phyloP scores from a whole-genome alignment of 1,140 invertebrate species.

The Rhyacophila brunnea region DNA sequence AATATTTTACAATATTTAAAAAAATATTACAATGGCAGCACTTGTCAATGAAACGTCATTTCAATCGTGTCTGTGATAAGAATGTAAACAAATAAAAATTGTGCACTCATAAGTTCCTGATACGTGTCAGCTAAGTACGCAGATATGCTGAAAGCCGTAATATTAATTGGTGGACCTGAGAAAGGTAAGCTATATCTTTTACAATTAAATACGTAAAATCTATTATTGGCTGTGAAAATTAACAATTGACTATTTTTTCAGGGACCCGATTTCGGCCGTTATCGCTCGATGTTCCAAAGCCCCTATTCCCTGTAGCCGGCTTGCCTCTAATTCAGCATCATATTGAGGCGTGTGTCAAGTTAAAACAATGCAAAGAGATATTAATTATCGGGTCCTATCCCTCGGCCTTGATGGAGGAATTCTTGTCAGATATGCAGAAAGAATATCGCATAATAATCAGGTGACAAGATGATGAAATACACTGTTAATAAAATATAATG shows the following conservation, averaged over 20 bases:
- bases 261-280: slow-evolving; percentile 95
- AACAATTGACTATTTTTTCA: slow-evolving; percentile 46
- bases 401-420: slow-evolving; percentile 76
- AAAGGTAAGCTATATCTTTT: slow-evolving; percentile 57
- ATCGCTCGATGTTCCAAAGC: slow-evolving; percentile 95
- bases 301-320: slow-evolving; percentile 95
- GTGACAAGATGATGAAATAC: slow-evolving; percentile 45
- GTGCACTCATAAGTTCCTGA: background rate
- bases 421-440: slow-evolving; percentile 81
- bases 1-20: no score
- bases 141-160: slow-evolving; percentile 71
- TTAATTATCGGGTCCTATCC: slow-evolving; percentile 92
- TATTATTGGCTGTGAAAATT: slow-evolving; percentile 1
- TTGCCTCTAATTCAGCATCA: slow-evolving; percentile 94
- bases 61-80: slow-evolving; percentile 11
- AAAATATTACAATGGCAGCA: no score
- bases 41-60: no score
- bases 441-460: slow-evolving; percentile 81
- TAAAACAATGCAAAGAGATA: slow-evolving; percentile 83
- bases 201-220: slow-evolving; percentile 1
- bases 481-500: no score
- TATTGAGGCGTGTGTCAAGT: slow-evolving; percentile 87
- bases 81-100: slow-evolving; percentile 22
- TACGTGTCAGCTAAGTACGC: slow-evolving; percentile 16
- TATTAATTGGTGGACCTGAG: slow-evolving; percentile 72